Evolutionary conservation across 2,113 vertebrate genomes (phyloP), one percentile per base, ranked within the genome.

Genomic region (Bombycilla garrulus): DNA sequence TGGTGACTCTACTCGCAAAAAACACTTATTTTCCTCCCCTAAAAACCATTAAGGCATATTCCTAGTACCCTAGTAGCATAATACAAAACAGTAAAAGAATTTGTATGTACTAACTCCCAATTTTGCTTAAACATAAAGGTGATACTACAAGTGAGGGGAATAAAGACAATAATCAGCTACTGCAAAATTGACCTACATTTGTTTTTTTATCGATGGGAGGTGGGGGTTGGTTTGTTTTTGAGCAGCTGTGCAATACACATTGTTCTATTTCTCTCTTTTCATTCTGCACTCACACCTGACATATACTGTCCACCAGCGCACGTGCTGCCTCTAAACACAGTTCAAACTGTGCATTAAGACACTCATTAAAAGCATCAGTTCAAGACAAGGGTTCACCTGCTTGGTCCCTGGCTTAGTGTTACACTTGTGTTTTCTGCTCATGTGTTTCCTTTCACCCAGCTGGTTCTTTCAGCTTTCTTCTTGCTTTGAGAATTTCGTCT

Each of bases 291-390:
- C 29, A 50, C 22, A 58, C 33, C 29, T 60, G 71, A 17, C 48
- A 78, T 23, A 17, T 81, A n/a, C n/a, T 23, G 35, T 42, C 57
- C 23, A 5, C 47, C 31, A 53, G 67, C 5, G 9, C 36, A 25
- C 0, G 0, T 2, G 1, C 58, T 57, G 44, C 71, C 50, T 77
- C 50, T 51, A 20, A 67, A 44, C 24, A 21, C 12, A 61, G 42
- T 45, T 67, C 35, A 47, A 71, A 47, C 15, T 31, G 2, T 5
- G 17, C 47, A 5, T 14, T 21, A 38, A 80, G 31, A 38, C 10
- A n/a, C 29, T 21, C 3, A 0, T 38, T 35, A 54, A 62, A 87
- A 92, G 33, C 3, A 2, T 71, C 23, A 9, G 7, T 29, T 70
- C 18, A 71, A 60, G 58, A 57, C 36, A 40, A 31, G 10, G 23